Percentiles rank a stretch among this genome's conserved stretches.
These are phyloP conservation scores for Puffinus mauretanicus DNA, from an alignment of 2,113 vertebrate genomes.

Conservation along the genomic window DNA sequence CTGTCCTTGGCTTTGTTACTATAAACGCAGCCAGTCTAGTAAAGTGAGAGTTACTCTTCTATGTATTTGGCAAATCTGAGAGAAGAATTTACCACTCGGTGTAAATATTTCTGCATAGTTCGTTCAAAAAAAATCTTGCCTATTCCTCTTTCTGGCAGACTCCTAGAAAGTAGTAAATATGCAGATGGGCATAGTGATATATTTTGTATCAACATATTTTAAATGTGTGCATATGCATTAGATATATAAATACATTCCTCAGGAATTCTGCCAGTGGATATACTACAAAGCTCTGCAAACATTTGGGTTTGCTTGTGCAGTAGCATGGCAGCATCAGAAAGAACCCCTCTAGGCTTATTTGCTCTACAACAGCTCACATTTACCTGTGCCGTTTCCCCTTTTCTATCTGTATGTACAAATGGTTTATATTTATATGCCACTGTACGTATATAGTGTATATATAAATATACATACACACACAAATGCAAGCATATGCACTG, in stretches of 20 bases:
- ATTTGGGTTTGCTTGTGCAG: not conserved
- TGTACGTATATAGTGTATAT: not conserved
- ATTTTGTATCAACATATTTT: conserved; percentile 64
- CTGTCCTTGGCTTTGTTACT: not conserved
- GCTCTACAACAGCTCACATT: not conserved
- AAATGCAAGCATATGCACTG: not conserved
- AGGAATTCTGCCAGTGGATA: conserved; percentile 56
- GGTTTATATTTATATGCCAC: not conserved
- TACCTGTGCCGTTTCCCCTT: not conserved
- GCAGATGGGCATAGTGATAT: conserved; percentile 60
- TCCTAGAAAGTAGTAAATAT: conserved; percentile 56
- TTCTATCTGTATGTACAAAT: not conserved
- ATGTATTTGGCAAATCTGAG: conserved; percentile 29
- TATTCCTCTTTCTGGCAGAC: conserved; percentile 48
- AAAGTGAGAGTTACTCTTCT: conserved; percentile 47
- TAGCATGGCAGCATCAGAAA: not conserved
- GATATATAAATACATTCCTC: conserved; percentile 53
- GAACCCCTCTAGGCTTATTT: not conserved
- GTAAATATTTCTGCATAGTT: conserved; percentile 61
- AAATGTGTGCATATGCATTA: conserved; percentile 65
- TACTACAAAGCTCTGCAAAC: conserved; percentile 5
- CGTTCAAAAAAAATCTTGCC: not conserved
- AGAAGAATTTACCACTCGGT: conserved; percentile 13
- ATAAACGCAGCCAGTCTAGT: conserved; percentile 4
- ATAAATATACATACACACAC: not conserved